Evolutionary conservation across 2,113 vertebrate species (phyloP).

Genomic region (Oreochromis spilurus): DNA sequence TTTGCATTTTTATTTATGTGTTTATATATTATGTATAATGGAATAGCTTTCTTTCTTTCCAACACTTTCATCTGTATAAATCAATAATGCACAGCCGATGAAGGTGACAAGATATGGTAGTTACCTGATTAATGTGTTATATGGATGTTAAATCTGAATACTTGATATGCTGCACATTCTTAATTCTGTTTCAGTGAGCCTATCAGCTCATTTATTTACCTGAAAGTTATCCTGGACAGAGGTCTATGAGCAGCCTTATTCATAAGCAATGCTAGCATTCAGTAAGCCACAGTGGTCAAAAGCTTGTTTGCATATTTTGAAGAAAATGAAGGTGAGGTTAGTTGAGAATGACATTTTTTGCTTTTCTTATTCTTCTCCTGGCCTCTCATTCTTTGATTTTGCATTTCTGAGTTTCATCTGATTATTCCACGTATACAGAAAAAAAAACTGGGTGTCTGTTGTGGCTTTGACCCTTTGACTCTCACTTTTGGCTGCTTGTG

Average conservation of each 20-base stretch:
- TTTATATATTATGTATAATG: not conserved
- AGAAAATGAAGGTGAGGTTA: not conserved
- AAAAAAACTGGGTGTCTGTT: not conserved
- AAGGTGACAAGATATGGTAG: not conserved
- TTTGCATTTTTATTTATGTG: not conserved
- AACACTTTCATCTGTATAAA: not conserved
- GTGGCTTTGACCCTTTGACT: constrained; percentile 14
- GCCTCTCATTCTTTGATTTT: not conserved
- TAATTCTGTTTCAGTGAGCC: not conserved
- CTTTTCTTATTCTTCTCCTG: not conserved
- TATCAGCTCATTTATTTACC: not conserved
- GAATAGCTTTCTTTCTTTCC: not conserved
- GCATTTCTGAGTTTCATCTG: not conserved
- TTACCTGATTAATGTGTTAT: not conserved
- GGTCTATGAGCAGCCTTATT: not conserved
- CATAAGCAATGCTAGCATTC: not conserved
- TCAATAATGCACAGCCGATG: not conserved
- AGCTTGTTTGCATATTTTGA: not conserved
- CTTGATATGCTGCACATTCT: not conserved
- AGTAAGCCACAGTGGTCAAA: not conserved
- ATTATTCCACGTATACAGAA: not conserved
- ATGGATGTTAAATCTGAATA: not conserved
- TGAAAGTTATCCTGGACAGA: not conserved
- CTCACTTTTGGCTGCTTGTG: not conserved
- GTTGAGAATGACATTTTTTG: not conserved